These are phyloP conservation scores for Orthosia incerta DNA, from an alignment of 2,888 invertebrate species.

Conservation along the genomic window DNA sequence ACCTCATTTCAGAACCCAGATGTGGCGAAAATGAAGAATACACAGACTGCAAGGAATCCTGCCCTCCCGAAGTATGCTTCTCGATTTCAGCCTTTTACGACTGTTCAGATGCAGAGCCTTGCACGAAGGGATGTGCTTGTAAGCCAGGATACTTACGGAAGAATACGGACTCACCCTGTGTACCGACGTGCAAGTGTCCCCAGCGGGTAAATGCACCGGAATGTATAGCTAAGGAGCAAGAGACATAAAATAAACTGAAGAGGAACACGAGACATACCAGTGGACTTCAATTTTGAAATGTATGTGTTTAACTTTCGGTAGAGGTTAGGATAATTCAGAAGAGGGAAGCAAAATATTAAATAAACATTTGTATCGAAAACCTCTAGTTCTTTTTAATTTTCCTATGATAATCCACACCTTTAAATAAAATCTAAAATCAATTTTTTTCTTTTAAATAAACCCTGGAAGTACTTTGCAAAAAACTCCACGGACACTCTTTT, in stretches of 20 bases:
- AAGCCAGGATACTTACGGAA: slow-evolving; percentile 60
- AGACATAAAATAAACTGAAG: not conserved
- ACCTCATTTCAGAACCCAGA: slow-evolving; percentile 19
- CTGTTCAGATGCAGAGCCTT: slow-evolving; percentile 47
- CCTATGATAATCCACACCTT: no score
- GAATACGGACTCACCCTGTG: slow-evolving; percentile 47
- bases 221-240: slow-evolving; percentile 31
- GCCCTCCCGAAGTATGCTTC: slow-evolving; percentile 69
- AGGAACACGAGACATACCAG: no score
- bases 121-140: slow-evolving; percentile 66
- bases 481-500: no score
- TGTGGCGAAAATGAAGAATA: slow-evolving; percentile 66
- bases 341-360: not conserved
- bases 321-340: not conserved
- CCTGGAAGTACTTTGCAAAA: no score
- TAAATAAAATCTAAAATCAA: no score
- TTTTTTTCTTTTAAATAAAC: no score
- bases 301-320: not conserved
- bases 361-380: not conserved
- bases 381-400: not conserved
- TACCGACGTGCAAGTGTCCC: slow-evolving; percentile 55
- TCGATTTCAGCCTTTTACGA: slow-evolving; percentile 56
- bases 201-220: slow-evolving; percentile 32
- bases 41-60: slow-evolving; percentile 60
- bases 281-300: not conserved